These are phyloP conservation scores for Myiothlypis chrysogaster DNA, from an alignment of 2,797 vertebrate genomes.

Conservation along the genomic window DNA sequence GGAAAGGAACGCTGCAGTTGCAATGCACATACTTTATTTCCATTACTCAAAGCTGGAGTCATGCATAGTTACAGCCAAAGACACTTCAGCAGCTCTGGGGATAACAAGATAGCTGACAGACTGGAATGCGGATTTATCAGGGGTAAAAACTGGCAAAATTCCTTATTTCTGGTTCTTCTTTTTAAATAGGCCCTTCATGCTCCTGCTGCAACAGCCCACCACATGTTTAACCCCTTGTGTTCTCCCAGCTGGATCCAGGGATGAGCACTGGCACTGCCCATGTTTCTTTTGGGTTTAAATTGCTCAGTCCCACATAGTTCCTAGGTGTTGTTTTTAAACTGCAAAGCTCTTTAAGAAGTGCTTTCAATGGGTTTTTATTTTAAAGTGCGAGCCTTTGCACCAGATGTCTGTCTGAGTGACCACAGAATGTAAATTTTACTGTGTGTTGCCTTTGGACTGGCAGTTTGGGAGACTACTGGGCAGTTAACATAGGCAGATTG, in stretches of 20 bases:
- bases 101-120: conserved; percentile 76
- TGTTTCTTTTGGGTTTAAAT: not conserved
- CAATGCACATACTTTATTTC: conserved; percentile 62
- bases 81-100: conserved; percentile 73
- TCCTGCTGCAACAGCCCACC: not conserved
- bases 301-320: not conserved
- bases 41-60: conserved; percentile 69
- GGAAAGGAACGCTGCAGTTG: not conserved
- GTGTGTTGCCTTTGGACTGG: conserved; percentile 43
- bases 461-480: not conserved
- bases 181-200: conserved; percentile 53
- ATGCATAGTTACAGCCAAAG: conserved; percentile 64
- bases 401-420: conserved; percentile 37
- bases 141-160: conserved; percentile 70
- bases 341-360: not conserved
- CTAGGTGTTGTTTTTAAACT: not conserved
- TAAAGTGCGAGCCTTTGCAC: not conserved
- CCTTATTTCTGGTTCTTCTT: conserved; percentile 58
- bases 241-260: not conserved
- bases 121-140: conserved; percentile 70
- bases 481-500: conserved; percentile 32
- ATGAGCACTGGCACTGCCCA: fast-evolving
- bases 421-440: conserved; percentile 45
- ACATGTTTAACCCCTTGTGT: conserved; percentile 1
- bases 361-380: conserved; percentile 39